These are phyloP conservation scores for Chymomyza procnemis DNA, from an alignment of 2,888 invertebrate genomes.

Conservation along the genomic window DNA sequence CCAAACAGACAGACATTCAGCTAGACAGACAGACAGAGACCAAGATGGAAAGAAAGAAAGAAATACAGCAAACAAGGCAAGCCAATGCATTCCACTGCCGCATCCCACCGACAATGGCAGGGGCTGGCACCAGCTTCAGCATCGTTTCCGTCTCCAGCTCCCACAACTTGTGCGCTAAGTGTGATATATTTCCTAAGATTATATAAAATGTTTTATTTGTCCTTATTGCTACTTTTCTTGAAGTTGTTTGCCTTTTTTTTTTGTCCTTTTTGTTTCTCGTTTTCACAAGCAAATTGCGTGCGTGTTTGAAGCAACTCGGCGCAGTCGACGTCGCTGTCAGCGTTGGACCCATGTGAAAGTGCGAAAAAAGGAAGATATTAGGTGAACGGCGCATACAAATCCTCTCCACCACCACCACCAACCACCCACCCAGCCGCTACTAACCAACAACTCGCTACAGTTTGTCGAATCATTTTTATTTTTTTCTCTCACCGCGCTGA, in stretches of 20 bases:
- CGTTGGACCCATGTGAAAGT: slow-evolving; percentile 38
- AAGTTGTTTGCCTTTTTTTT: slow-evolving; percentile 27
- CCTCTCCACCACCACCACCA: neutral
- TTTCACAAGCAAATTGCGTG: slow-evolving; percentile 70
- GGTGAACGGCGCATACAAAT: slow-evolving; percentile 25
- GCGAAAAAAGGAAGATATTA: slow-evolving; percentile 57
- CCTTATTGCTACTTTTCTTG: slow-evolving; percentile 41
- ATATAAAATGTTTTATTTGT: slow-evolving; percentile 77
- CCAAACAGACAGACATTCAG: slow-evolving; percentile 29
- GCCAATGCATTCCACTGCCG: slow-evolving; percentile 39
- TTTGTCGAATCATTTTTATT: neutral
- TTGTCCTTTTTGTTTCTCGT: slow-evolving; percentile 9
- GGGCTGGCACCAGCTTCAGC: slow-evolving; percentile 21
- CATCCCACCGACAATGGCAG: neutral
- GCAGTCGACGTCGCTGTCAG: neutral
- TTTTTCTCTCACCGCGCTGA: slow-evolving; percentile 22
- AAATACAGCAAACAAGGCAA: slow-evolving; percentile 6
- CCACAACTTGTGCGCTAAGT: slow-evolving; percentile 70
- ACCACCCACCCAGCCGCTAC: slow-evolving; percentile 1
- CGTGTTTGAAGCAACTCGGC: slow-evolving; percentile 29
- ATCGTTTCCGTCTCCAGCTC: slow-evolving; percentile 13
- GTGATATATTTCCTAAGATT: slow-evolving; percentile 79
- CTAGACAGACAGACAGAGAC: slow-evolving; percentile 34
- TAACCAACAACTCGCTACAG: slow-evolving; percentile 1
- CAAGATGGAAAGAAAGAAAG: slow-evolving; percentile 33